A percentile compares a stretch with the other conserved stretches of the same genome.
phyloP scores from a whole-genome alignment of 1,140 invertebrate genomes.

The Chrysoperla carnea region DNA sequence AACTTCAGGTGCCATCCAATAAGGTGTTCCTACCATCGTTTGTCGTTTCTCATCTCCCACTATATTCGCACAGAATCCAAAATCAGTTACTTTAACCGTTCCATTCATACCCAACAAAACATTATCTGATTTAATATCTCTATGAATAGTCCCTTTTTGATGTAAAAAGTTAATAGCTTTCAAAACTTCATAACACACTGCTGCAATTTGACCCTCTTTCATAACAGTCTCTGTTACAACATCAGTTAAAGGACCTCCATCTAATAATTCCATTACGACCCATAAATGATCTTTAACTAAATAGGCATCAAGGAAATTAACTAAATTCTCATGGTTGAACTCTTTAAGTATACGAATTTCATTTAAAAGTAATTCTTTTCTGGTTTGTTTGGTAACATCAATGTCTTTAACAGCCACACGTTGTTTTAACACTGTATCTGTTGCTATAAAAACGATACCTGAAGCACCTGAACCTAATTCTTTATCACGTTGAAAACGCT shows the following conservation, averaged over 20 bases:
- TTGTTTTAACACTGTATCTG: slow-evolving; percentile 53
- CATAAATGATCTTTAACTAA: slow-evolving; percentile 78
- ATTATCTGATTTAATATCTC: slow-evolving; percentile 95
- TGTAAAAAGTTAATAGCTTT: slow-evolving; percentile 87
- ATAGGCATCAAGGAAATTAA: slow-evolving; percentile 93
- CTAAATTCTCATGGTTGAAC: slow-evolving; percentile 89
- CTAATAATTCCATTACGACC: slow-evolving; percentile 90
- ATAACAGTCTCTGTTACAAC: slow-evolving; percentile 96
- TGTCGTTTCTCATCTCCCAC: slow-evolving; percentile 85
- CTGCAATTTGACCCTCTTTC: slow-evolving; percentile 94
- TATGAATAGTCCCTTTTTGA: slow-evolving; percentile 75
- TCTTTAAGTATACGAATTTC: slow-evolving; percentile 89
- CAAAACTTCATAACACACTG: slow-evolving; percentile 81
- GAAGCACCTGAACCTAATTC: slow-evolving; percentile 82
- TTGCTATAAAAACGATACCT: slow-evolving; percentile 83
- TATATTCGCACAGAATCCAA: slow-evolving; percentile 91
- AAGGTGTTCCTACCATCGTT: slow-evolving; percentile 88
- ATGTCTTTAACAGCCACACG: slow-evolving; percentile 93
- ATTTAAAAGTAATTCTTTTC: slow-evolving; percentile 88
- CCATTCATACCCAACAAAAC: slow-evolving; percentile 93
- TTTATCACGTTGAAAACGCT: slow-evolving; percentile 63
- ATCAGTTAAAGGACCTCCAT: slow-evolving; percentile 91
- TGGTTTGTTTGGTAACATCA: slow-evolving; percentile 81
- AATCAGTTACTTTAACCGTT: slow-evolving; percentile 92
- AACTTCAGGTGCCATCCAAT: slow-evolving; percentile 85